Evolutionary conservation across 2,113 vertebrate species (phyloP).

Genomic region (Turnix velox): DNA sequence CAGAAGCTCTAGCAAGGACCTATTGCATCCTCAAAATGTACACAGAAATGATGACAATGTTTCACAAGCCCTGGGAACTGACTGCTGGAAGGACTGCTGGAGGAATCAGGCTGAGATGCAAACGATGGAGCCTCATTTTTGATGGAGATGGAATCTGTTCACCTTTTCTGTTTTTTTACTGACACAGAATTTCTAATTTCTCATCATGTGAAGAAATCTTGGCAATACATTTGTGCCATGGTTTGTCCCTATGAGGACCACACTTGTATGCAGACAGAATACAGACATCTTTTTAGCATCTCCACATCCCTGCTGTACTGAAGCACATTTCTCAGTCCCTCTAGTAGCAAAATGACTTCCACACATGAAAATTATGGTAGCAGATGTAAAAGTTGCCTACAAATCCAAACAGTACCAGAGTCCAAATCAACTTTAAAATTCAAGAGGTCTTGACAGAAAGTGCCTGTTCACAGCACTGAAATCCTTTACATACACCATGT

Average conservation of each 20-base stretch:
- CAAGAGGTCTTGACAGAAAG: not conserved
- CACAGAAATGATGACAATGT: not conserved
- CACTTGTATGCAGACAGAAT: not conserved
- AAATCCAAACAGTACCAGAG: not conserved
- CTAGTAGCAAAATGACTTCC: not conserved
- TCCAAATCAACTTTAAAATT: not conserved
- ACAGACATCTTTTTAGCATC: not conserved
- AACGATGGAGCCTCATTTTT: not conserved
- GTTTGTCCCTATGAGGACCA: not conserved
- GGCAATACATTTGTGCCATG: not conserved
- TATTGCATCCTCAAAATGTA: not conserved
- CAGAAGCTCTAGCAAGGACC: not conserved
- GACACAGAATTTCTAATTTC: not conserved
- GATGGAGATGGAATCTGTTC: not conserved
- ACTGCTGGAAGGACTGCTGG: not conserved
- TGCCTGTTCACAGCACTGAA: not conserved
- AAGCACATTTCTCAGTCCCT: not conserved
- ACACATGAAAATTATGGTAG: not conserved
- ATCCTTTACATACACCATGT: not conserved
- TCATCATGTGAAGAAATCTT: not conserved
- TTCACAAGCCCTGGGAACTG: not conserved
- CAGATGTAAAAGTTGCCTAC: not conserved
- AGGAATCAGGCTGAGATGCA: not conserved
- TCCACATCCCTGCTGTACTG: not conserved
- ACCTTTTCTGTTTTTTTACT: not conserved